phyloP scores from a whole-genome alignment of 2,113 vertebrate species.

The Azemiops feae region DNA sequence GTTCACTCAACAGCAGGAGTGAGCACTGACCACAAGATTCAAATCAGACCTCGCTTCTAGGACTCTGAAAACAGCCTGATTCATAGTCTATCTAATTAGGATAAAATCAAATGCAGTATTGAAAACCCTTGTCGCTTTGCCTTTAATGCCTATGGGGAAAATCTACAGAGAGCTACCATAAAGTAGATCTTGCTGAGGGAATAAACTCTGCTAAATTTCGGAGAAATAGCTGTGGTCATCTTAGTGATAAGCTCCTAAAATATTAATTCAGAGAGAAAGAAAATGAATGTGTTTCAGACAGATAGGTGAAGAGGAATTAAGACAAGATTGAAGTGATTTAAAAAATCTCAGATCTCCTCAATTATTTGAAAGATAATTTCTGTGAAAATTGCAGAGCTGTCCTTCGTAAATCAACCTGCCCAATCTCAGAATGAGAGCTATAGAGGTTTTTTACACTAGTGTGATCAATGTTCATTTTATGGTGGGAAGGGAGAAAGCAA shows the following conservation, averaged over 20 bases:
- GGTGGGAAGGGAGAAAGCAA: background rate
- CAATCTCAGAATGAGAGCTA: background rate
- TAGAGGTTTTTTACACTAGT: background rate
- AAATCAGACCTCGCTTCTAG: background rate
- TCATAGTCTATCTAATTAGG: background rate
- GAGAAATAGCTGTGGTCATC: background rate
- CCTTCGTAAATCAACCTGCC: background rate
- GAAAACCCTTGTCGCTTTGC: background rate
- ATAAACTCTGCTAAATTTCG: background rate
- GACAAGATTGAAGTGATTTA: background rate
- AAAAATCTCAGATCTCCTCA: background rate
- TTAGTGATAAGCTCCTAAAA: background rate
- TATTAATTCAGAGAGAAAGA: background rate
- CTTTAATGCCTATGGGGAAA: background rate
- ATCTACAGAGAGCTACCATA: background rate
- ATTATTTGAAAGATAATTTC: background rate
- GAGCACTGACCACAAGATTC: background rate
- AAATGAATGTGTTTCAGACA: background rate
- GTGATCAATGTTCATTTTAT: background rate
- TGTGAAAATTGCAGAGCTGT: background rate
- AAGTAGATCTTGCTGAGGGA: background rate
- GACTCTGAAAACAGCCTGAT: background rate
- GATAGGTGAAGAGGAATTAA: background rate
- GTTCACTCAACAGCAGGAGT: background rate
- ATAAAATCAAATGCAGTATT: background rate